phyloP scores from a whole-genome alignment of 2,888 invertebrate genomes.

The Eupithecia vulgata region DNA sequence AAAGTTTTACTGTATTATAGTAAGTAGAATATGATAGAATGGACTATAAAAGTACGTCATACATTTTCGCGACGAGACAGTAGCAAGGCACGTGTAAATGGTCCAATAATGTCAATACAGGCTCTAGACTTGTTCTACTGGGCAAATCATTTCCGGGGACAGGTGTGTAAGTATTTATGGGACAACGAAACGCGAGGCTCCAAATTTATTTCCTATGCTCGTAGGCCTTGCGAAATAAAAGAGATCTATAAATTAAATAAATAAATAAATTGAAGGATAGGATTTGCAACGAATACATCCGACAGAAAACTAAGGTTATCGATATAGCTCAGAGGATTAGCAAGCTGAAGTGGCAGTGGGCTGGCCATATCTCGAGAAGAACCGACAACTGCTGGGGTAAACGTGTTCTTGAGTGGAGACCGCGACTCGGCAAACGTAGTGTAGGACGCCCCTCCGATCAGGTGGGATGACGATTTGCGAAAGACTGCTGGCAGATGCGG shows the following conservation, averaged over 20 bases:
- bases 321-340: too few relatives aligned
- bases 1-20: neutral
- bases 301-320: too few relatives aligned
- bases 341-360: too few relatives aligned
- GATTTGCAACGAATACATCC: too few relatives aligned
- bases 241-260: neutral
- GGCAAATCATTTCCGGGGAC: neutral
- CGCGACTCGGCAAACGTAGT: too few relatives aligned
- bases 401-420: too few relatives aligned
- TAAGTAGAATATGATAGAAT: neutral
- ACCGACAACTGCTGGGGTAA: too few relatives aligned
- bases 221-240: neutral
- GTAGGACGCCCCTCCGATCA: too few relatives aligned
- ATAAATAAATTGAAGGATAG: too few relatives aligned
- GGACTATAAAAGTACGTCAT: neutral
- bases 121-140: neutral
- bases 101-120: neutral
- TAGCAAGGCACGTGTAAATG: neutral
- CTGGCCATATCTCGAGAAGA: too few relatives aligned
- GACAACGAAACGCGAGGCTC: neutral
- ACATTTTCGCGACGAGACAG: neutral
- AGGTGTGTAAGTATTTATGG: neutral
- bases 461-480: too few relatives aligned
- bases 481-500: too few relatives aligned
- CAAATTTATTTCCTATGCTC: neutral